These are phyloP conservation scores for Cryptomyrus ogoouensis DNA, from an alignment of 2,113 vertebrate genomes.

Conservation along the genomic window DNA sequence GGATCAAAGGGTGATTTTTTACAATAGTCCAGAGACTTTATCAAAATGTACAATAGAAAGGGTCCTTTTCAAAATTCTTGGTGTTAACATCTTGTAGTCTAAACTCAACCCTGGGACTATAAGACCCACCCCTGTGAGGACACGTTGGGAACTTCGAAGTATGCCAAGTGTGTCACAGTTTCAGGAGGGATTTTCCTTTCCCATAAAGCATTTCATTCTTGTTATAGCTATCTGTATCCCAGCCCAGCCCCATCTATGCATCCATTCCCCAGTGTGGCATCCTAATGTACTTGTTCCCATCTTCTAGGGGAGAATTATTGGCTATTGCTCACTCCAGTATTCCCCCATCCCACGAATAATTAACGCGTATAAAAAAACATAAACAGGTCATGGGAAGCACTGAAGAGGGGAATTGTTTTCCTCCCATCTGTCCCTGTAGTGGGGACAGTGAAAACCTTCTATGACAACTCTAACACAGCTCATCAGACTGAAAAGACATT, in stretches of 20 bases:
- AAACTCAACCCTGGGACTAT: background rate
- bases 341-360: background rate
- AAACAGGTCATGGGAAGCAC: background rate
- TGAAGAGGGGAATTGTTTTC: background rate
- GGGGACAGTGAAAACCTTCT: background rate
- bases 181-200: background rate
- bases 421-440: background rate
- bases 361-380: background rate
- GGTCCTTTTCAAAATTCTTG: conserved; percentile 2
- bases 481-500: background rate
- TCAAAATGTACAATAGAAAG: background rate
- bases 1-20: background rate
- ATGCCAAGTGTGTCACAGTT: background rate
- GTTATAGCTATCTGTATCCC: background rate
- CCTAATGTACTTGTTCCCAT: background rate
- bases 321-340: background rate
- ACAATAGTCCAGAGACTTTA: background rate
- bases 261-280: background rate
- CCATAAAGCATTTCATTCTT: background rate
- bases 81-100: background rate
- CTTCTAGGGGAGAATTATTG: background rate
- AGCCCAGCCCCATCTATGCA: background rate
- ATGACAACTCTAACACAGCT: background rate
- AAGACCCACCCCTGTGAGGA: background rate
- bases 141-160: background rate